Base-by-base conservation (phyloP, 2,888 invertebrate species). In the Trissoscelio sp. region DNA sequence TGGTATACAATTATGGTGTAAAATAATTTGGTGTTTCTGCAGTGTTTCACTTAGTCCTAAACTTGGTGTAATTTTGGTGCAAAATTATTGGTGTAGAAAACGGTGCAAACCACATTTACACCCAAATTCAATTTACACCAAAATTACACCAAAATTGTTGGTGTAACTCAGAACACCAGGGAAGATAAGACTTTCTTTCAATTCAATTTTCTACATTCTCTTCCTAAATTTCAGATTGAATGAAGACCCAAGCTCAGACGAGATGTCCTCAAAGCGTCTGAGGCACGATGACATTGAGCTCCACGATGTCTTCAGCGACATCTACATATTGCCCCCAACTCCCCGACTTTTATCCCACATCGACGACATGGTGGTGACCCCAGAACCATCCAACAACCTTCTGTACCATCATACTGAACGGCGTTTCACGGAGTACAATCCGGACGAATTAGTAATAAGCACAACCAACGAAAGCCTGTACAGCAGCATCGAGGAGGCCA, bases 241-340 rank as follows among this genome's bases (percentile, higher is more conserved):
- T 75, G 89, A 90, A 3, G 89, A 88, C 53, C 62, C 86, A 55
- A 87, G 87, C 24, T 85, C 82, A 84, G 88, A 89, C 6, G 85
- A 83, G 7, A 66, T 88, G 7, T 85, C 81, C 67, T 80, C 88
- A 1, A 90, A 90, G 44, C 85, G 90, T n/a, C 88, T 90, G 66
- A 89, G 90, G 87, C 89, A 89, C 86, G 94, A 95, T 85, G 95
- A 95, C 87, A 93, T 94, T 66, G 93, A 95, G 88, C 94, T 95
- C 48, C 94, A 95, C 84, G 95, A 95, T 86, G 95, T 95, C 3
- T 92, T 95, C 78, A 94, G 94, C 77, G 95, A 95, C 87, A 95
- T 95, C 87, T 95, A 95, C 88, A 94, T 94, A 91, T 82, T 90
- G 28, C 94, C 95, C 80, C 94, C 95, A 9, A 94, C 95, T 0